Evolutionary conservation across 2,888 invertebrate species (phyloP), one percentile per base, ranked within the genome.

Genomic region (Drosophila atroscutellata): DNA sequence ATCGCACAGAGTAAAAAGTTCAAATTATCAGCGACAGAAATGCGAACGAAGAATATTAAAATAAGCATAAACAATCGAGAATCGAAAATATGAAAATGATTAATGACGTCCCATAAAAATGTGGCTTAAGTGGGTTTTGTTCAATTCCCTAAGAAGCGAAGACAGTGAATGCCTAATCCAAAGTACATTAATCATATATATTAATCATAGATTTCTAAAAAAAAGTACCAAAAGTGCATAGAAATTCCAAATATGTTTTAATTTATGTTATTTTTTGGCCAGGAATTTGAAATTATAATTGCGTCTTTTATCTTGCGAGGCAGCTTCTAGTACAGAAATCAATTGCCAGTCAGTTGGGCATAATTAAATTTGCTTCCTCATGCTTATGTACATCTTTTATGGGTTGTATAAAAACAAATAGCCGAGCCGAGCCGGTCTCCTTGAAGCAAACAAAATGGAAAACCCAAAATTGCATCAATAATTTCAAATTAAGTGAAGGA

Each of bases 401-500:
- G 20, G 15, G 20, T 28, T 51, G n/a, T 28, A n/a, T 7, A 8
- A 13, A 45, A 15, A 28, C 5, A 39, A 28, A 37, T 51, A 20
- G n/a, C 30, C 15, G n/a, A 11, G 11, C 28, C 15, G n/a, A 13
- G n/a, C 39, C 26, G 60, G 64, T 72, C 65, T 45, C n/a, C 49
- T 42, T 60, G 20, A 7, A 18, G 18, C 34, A 39, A n/a, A 42
- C 36, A 34, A 55, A 70, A 49, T 49, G 56, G 68, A 70, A 83
- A 55, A 71, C 89, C 45, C 67, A 79, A 65, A 86, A 72, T 60
- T 79, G 83, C 83, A 79, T 88, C 83, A 83, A 90, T 90, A 90
- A 86, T 80, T 84, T 90, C 72, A 73, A 90, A 86, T 76, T 68
- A 63, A 83, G 58, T 60, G 61, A 52, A 56, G 67, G 37, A 74